Evolutionary conservation across 2,113 vertebrate genomes (phyloP).

Genomic region (Sitta europaea): DNA sequence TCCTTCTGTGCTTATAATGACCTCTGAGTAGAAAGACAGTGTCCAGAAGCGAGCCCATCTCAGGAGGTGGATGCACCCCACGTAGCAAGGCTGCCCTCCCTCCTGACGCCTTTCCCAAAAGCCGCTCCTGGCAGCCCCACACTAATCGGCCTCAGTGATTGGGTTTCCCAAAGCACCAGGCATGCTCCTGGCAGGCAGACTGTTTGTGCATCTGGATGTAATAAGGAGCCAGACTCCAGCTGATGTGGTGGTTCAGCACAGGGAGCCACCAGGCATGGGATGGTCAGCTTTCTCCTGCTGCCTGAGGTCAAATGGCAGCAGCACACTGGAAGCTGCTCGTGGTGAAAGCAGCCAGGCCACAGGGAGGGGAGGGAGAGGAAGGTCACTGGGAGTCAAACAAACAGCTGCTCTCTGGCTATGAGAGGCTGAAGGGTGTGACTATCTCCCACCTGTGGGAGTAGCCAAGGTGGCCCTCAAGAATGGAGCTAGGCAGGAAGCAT

Average conservation of each 20-base stretch:
- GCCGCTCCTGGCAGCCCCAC: not conserved
- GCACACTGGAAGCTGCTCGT: not conserved
- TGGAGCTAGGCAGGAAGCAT: not conserved
- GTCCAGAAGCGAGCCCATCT: not conserved
- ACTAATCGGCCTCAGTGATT: not conserved
- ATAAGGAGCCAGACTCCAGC: conserved; percentile 37
- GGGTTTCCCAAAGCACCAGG: conserved; percentile 34
- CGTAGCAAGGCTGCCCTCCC: not conserved
- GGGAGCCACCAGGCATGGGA: not conserved
- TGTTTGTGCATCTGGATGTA: conserved; percentile 63
- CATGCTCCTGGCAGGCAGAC: conserved; percentile 22
- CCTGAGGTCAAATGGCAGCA: not conserved
- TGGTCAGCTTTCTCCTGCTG: not conserved
- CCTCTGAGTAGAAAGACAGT: not conserved
- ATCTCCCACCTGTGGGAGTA: not conserved
- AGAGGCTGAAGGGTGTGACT: not conserved
- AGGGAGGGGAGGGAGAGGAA: not conserved
- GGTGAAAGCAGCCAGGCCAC: not conserved
- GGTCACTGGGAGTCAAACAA: not conserved
- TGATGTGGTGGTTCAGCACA: conserved; percentile 10
- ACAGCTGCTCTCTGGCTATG: not conserved
- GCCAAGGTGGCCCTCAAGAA: not conserved
- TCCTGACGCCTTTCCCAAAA: not conserved
- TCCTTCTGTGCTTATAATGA: not conserved
- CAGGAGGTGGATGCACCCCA: not conserved